Evolutionary conservation across 1,140 invertebrate genomes (phyloP).

Genomic region (Zaprionus davidi): DNA sequence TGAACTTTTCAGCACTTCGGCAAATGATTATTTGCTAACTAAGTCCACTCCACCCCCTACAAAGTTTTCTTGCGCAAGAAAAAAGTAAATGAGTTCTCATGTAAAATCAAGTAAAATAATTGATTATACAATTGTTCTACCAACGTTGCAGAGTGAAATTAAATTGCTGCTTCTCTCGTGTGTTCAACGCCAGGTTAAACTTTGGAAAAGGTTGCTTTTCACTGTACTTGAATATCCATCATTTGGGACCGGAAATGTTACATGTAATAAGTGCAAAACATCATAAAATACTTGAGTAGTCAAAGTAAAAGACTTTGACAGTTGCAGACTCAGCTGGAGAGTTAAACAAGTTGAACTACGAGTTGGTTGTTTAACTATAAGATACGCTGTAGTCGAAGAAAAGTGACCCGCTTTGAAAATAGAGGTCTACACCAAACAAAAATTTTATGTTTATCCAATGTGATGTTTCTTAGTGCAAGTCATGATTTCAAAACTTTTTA

Average conservation of each 20-base stretch:
- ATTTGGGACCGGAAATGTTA: conserved; percentile 2
- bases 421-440: too few relatives aligned
- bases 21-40: not conserved
- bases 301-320: not conserved
- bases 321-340: not conserved
- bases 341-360: not conserved
- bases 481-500: too few relatives aligned
- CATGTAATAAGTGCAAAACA: conserved; percentile 9
- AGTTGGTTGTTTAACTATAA: not conserved
- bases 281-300: conserved; percentile 29
- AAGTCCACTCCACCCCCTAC: not conserved
- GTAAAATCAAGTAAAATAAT: conserved; percentile 1
- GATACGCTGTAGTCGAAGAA: not conserved
- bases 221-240: not conserved
- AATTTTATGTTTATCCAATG: too few relatives aligned
- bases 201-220: not conserved
- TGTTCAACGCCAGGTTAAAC: not conserved
- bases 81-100: not conserved
- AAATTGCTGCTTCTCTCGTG: not conserved
- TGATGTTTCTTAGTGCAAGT: too few relatives aligned
- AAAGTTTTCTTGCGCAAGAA: not conserved
- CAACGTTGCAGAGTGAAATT: not conserved
- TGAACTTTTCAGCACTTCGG: conserved; percentile 7
- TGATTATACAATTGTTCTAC: not conserved
- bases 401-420: not conserved